These are phyloP conservation scores for Hydrotaea diabolus DNA, from an alignment of 2,888 invertebrate genomes.

Conservation along the genomic window DNA sequence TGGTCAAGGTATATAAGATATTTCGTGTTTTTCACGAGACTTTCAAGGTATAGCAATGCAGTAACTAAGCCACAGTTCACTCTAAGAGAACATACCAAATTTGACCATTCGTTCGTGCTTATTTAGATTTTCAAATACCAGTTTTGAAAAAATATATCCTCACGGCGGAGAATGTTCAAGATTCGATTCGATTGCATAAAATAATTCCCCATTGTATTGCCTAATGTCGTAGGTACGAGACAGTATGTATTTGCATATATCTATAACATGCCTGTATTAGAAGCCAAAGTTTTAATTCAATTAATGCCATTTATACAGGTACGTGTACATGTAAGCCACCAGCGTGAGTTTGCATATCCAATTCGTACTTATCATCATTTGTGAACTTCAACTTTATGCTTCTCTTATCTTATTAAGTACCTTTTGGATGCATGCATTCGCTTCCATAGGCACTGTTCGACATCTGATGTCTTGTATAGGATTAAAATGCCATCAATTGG, in stretches of 20 bases:
- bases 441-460: slow-evolving; percentile 8
- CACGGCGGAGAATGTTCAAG: no score
- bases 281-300: slow-evolving; percentile 31
- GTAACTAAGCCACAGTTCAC: no score
- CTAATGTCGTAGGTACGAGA: not conserved
- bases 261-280: not conserved
- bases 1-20: no score
- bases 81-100: no score
- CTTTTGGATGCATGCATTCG: slow-evolving; percentile 10
- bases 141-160: no score
- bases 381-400: slow-evolving; percentile 30
- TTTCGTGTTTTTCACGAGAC: no score
- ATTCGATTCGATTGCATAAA: not conserved
- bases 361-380: slow-evolving; percentile 23
- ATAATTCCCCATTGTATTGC: not conserved
- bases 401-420: slow-evolving; percentile 29
- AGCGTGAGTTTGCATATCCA: not conserved
- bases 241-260: slow-evolving; percentile 11
- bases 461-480: slow-evolving; percentile 18
- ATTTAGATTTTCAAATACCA: no score
- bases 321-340: not conserved
- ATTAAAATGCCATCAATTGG: slow-evolving; percentile 44
- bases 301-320: not conserved
- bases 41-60: no score
- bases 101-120: no score